Percentiles rank a stretch among this genome's conserved stretches.
phyloP scores from a whole-genome alignment of 2,888 invertebrate genomes.

The Tetragonula carbonaria region DNA sequence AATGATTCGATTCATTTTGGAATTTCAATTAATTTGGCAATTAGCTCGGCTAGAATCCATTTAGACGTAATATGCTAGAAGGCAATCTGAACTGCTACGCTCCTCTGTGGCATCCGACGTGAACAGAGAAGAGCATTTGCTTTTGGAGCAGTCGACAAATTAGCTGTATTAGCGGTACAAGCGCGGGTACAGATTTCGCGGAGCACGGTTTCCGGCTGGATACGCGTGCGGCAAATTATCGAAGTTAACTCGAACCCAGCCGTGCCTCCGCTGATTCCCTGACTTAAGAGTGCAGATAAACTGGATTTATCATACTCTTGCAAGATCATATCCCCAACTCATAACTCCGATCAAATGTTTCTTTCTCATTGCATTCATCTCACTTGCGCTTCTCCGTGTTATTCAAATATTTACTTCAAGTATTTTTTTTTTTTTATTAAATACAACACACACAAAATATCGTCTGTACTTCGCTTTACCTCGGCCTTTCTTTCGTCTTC shows the following conservation, averaged over 20 bases:
- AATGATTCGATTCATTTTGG: conserved; percentile 70
- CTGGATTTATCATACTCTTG: conserved; percentile 35
- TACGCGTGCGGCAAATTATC: conserved; percentile 64
- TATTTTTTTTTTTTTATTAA: background rate
- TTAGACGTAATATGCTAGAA: conserved; percentile 76
- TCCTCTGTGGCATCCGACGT: conserved; percentile 57
- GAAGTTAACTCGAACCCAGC: conserved; percentile 62
- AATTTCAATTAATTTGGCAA: conserved; percentile 78
- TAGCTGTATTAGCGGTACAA: conserved; percentile 69
- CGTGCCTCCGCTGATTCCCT: conserved; percentile 26
- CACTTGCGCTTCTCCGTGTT: no score
- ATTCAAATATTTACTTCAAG: no score
- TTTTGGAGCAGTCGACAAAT: conserved; percentile 75
- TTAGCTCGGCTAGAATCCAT: conserved; percentile 73
- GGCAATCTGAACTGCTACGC: conserved; percentile 56
- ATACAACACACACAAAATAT: no score
- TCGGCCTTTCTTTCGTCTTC: background rate
- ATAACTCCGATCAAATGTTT: background rate
- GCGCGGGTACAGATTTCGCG: conserved; percentile 68
- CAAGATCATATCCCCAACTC: background rate
- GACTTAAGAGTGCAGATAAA: conserved; percentile 33
- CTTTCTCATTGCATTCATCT: background rate
- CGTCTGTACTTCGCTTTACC: no score
- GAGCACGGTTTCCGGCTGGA: conserved; percentile 62
- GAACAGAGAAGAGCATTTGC: conserved; percentile 69